phyloP scores from a whole-genome alignment of 2,888 invertebrate genomes.

The Erebia palarica region DNA sequence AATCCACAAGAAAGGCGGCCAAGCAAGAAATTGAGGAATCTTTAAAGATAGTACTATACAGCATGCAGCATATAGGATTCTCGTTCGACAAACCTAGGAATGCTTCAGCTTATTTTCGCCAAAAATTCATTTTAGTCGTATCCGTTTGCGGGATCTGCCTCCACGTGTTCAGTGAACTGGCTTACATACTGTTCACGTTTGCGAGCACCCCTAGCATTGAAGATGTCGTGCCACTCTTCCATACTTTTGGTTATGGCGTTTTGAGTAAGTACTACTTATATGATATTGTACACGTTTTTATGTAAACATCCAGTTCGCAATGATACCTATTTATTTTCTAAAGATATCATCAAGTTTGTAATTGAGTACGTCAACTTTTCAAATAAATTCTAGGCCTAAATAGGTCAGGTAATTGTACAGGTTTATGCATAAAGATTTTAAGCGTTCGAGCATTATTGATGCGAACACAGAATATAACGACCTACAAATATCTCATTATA shows the following conservation, averaged over 20 bases:
- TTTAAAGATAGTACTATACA: constrained; percentile 59
- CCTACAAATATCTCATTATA: no score
- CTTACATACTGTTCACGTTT: constrained; percentile 66
- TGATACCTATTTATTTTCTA: no score
- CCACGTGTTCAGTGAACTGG: constrained; percentile 73
- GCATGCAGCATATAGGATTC: constrained; percentile 67
- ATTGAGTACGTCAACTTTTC: no score
- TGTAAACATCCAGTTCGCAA: no score
- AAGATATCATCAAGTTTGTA: no score
- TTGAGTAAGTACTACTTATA: constrained; percentile 59
- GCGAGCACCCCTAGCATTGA: constrained; percentile 71
- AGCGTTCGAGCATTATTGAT: no score
- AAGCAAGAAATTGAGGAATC: constrained; percentile 66
- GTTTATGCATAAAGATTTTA: no score
- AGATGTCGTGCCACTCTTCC: constrained; percentile 74
- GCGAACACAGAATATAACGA: no score
- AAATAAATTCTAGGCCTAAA: no score
- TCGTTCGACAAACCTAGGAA: constrained; percentile 57
- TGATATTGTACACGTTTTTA: background rate
- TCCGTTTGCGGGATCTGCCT: constrained; percentile 65
- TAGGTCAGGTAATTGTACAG: no score
- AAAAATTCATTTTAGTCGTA: constrained; percentile 62
- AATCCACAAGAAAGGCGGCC: constrained; percentile 52
- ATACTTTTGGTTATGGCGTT: constrained; percentile 73
- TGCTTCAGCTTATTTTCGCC: constrained; percentile 49